These are phyloP conservation scores for Mobula birostris DNA, from an alignment of 2,113 vertebrate species.

Conservation along the genomic window DNA sequence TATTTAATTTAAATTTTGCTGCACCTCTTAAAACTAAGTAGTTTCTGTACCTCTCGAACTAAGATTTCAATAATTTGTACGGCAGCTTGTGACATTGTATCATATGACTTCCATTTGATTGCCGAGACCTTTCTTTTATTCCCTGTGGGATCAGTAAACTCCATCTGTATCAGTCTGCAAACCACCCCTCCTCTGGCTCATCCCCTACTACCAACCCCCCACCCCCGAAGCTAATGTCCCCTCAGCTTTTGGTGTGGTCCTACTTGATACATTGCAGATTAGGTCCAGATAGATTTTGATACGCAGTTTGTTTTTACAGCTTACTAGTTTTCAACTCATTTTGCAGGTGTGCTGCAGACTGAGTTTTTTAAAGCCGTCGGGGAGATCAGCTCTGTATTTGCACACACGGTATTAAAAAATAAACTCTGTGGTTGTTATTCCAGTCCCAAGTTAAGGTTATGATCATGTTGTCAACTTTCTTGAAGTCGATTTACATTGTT, in stretches of 20 bases:
- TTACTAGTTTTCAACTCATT: constrained; percentile 35
- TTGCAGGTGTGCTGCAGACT: constrained; percentile 27
- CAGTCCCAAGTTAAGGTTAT: not conserved
- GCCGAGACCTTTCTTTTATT: not conserved
- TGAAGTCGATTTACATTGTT: not conserved
- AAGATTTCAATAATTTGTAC: not conserved
- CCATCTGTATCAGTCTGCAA: constrained; percentile 22
- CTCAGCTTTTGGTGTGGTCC: constrained; percentile 37
- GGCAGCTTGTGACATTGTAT: not conserved
- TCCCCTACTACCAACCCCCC: not conserved
- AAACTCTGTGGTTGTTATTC: not conserved
- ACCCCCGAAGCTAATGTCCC: not conserved
- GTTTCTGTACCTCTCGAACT: not conserved
- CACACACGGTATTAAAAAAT: constrained; percentile 13
- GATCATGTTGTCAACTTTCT: constrained; percentile 5
- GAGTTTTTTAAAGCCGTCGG: constrained; percentile 1
- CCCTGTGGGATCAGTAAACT: constrained; percentile 12
- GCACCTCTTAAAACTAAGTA: not conserved
- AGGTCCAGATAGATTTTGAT: constrained; percentile 35
- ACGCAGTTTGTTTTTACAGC: constrained; percentile 32
- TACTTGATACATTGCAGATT: constrained; percentile 35
- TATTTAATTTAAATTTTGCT: not conserved
- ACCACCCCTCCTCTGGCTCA: not conserved
- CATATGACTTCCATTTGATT: constrained; percentile 10
- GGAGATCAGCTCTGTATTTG: constrained; percentile 13